Conservation (phyloP, 2,797 vertebrate genomes). For the Malacoctenus gilli region DNA sequence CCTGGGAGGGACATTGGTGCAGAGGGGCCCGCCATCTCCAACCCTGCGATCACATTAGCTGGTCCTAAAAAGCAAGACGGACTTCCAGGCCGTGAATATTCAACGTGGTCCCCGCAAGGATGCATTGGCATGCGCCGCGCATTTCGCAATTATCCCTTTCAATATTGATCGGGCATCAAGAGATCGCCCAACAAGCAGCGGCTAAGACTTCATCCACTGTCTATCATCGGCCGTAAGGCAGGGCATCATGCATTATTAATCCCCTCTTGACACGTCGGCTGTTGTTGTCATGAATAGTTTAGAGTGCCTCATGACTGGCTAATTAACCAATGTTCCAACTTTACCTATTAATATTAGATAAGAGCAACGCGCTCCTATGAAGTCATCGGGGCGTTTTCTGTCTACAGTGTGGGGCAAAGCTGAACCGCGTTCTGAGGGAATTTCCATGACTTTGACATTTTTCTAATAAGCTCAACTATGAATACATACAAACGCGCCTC, state of each 20-base stretch:
- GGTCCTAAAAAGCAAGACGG: slow-evolving; percentile 21
- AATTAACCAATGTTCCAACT: slow-evolving; percentile 55
- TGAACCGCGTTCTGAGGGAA: not conserved
- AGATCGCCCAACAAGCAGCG: slow-evolving; percentile 35
- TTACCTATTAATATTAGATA: slow-evolving; percentile 46
- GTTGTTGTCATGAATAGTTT: slow-evolving; percentile 70
- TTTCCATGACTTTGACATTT: not conserved
- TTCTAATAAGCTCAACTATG: not conserved
- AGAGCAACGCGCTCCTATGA: slow-evolving; percentile 1
- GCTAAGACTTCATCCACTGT: slow-evolving; percentile 47
- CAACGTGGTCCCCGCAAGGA: slow-evolving; percentile 21
- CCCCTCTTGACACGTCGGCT: slow-evolving; percentile 51
- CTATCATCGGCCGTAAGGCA: slow-evolving; percentile 44
- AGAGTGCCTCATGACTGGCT: slow-evolving; percentile 40
- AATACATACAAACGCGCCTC: slow-evolving; percentile 1
- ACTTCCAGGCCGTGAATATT: slow-evolving; percentile 35
- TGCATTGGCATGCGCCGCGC: slow-evolving; percentile 40
- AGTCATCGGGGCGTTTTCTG: not conserved
- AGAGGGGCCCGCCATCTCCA: slow-evolving; percentile 32
- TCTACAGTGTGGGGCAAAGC: no score
- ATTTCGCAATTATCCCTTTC: slow-evolving; percentile 59
- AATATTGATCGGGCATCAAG: slow-evolving; percentile 64
- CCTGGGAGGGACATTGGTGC: slow-evolving; percentile 44
- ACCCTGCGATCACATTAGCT: slow-evolving; percentile 39
- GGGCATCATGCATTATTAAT: slow-evolving; percentile 64